These are phyloP conservation scores for Actinopyga echinites DNA, from an alignment of 53 echinoderm and acorn worm genomes.

Conservation along the genomic window DNA sequence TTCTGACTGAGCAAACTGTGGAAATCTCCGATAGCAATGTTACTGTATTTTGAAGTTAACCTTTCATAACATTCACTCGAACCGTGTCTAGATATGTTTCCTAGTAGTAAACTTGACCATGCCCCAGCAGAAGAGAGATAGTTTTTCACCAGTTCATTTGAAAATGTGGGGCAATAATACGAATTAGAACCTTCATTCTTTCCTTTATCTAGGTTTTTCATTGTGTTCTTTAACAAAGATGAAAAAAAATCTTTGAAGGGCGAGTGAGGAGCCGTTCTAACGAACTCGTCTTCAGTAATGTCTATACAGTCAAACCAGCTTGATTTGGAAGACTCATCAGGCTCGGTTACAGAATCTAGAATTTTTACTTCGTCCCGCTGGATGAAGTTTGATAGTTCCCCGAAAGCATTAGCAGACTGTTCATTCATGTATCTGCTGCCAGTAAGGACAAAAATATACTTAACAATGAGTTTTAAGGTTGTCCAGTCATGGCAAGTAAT, in stretches of 20 bases:
- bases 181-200: not conserved
- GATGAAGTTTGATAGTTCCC: not conserved
- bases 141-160: not conserved
- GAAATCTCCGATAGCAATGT: not conserved
- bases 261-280: not conserved
- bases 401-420: not conserved
- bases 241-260: not conserved
- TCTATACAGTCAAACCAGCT: not conserved
- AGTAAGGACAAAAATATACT: not conserved
- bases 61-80: not conserved
- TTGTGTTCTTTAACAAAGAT: not conserved
- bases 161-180: not conserved
- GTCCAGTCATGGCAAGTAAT: not conserved
- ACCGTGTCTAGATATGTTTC: conserved; percentile 13
- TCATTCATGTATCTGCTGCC: not conserved
- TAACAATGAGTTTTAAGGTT: not conserved
- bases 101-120: conserved; percentile 8
- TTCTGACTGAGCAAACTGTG: not conserved
- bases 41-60: not conserved
- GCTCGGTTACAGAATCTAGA: too few relatives aligned
- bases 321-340: too few relatives aligned
- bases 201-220: not conserved
- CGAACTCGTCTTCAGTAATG: not conserved
- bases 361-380: not conserved
- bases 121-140: not conserved